Percentiles rank a stretch among this genome's conserved stretches.
These are phyloP conservation scores for Pionites leucogaster DNA, from an alignment of 2,113 vertebrate genomes.

Conservation along the genomic window DNA sequence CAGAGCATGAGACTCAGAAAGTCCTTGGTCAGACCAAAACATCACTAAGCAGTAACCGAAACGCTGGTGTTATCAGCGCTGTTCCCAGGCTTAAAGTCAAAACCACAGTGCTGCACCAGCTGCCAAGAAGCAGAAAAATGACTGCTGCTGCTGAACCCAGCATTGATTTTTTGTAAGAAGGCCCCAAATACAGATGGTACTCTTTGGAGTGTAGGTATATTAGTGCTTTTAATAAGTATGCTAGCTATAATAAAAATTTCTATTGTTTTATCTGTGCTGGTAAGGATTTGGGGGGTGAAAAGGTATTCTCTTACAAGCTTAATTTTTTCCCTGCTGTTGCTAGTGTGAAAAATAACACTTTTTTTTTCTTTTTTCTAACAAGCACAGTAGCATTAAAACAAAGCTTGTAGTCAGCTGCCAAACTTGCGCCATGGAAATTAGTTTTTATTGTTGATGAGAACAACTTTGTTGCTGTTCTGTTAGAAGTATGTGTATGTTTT, in stretches of 20 bases:
- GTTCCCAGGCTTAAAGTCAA: no score
- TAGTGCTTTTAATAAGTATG: background rate
- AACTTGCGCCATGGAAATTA: background rate
- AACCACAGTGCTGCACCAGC: no score
- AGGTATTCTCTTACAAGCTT: background rate
- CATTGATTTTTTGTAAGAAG: background rate
- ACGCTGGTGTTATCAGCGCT: no score
- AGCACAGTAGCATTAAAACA: background rate
- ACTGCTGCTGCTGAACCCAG: no score
- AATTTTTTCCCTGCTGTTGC: background rate
- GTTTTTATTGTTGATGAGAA: background rate
- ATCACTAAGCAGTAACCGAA: no score
- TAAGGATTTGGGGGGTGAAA: background rate
- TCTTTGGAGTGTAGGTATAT: background rate
- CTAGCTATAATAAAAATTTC: background rate
- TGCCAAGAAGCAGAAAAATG: no score
- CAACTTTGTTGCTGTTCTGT: background rate
- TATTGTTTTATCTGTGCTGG: background rate
- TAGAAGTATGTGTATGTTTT: background rate
- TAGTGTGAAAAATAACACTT: background rate
- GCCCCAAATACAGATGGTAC: background rate
- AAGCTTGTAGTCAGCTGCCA: background rate
- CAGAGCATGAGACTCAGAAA: no score
- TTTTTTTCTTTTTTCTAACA: background rate
- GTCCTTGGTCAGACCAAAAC: no score